Conservation (phyloP, 2,113 vertebrate species). For the Circaetus gallicus region DNA sequence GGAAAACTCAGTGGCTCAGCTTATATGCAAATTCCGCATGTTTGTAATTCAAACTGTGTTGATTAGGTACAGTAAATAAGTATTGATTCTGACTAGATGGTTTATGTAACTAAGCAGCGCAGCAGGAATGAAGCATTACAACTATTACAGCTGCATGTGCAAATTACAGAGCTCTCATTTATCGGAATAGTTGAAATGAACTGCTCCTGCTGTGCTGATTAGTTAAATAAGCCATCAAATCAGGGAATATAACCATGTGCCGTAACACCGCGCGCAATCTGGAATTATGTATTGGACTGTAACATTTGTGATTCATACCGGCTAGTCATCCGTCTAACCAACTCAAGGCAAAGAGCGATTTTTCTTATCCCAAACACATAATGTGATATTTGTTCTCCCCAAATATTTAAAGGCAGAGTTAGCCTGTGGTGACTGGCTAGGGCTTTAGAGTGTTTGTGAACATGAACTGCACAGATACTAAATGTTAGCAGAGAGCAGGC, state of each 20-base stretch:
- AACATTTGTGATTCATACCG: slow-evolving; percentile 1
- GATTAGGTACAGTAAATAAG: slow-evolving; percentile 66
- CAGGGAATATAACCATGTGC: slow-evolving; percentile 51
- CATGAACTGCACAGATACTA: not conserved
- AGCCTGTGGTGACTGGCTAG: not conserved
- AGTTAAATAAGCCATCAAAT: slow-evolving; percentile 68
- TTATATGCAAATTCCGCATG: slow-evolving; percentile 7
- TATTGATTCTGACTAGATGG: slow-evolving; percentile 61
- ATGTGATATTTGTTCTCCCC: not conserved
- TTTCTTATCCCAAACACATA: not conserved
- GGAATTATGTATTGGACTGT: slow-evolving; percentile 31
- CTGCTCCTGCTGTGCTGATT: slow-evolving; percentile 61
- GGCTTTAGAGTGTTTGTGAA: not conserved
- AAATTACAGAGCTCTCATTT: slow-evolving; percentile 61
- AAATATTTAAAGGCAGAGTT: not conserved
- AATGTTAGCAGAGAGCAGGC: not conserved
- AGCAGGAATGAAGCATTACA: slow-evolving; percentile 49
- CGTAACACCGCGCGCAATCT: not conserved
- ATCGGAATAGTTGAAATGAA: slow-evolving; percentile 52
- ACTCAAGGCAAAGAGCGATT: not conserved
- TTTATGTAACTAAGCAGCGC: slow-evolving; percentile 60
- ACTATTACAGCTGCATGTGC: slow-evolving; percentile 61
- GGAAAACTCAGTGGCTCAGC: not conserved
- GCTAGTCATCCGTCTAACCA: not conserved
- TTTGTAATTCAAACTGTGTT: slow-evolving; percentile 55